phyloP scores from a whole-genome alignment of 2,888 invertebrate species.

The Griposia aprilina region DNA sequence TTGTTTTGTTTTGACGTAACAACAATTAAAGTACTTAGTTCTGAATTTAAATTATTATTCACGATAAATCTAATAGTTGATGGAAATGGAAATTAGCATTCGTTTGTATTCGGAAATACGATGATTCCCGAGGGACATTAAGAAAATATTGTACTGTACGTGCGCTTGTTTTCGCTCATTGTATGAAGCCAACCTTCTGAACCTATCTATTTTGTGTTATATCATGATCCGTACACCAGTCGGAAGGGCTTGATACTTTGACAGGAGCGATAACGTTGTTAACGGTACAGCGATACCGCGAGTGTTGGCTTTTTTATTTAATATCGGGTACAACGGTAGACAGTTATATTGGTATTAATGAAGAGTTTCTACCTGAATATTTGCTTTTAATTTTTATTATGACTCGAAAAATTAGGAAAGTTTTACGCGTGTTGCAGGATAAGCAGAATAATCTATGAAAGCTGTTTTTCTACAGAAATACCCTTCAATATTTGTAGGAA shows the following conservation, averaged over 20 bases:
- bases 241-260: conserved; percentile 66
- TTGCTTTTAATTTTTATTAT: conserved; percentile 14
- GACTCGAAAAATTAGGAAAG: neutral
- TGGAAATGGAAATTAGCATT: too few relatives aligned
- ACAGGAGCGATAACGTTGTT: conserved; percentile 59
- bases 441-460: too few relatives aligned
- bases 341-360: conserved; percentile 28
- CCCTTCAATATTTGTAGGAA: neutral
- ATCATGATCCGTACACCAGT: conserved; percentile 55
- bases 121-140: too few relatives aligned
- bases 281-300: conserved; percentile 52
- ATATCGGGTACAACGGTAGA: conserved; percentile 38
- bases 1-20: too few relatives aligned
- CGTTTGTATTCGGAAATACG: too few relatives aligned
- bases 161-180: too few relatives aligned
- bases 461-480: neutral
- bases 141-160: too few relatives aligned
- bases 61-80: too few relatives aligned
- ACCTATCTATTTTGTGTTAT: neutral
- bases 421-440: neutral
- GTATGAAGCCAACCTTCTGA: conserved; percentile 8
- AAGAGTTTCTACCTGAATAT: conserved; percentile 27
- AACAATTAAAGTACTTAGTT: too few relatives aligned
- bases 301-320: conserved; percentile 44
- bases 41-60: too few relatives aligned